phyloP scores from a whole-genome alignment of 2,113 vertebrate species.

The Perca flavescens region DNA sequence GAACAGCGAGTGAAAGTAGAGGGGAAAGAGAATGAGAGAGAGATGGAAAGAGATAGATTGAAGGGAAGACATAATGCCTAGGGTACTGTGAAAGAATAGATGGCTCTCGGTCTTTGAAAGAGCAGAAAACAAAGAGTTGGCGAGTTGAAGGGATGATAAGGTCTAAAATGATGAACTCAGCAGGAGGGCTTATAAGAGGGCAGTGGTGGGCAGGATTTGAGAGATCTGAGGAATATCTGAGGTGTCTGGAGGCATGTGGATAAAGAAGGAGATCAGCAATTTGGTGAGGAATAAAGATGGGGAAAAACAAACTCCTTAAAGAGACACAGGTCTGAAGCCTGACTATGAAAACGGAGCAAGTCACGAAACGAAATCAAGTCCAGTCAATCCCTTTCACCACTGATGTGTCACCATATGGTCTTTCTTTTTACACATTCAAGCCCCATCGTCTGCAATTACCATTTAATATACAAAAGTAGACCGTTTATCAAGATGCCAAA shows the following conservation, averaged over 20 bases:
- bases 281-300: slow-evolving; percentile 42
- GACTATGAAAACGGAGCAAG: slow-evolving; percentile 26
- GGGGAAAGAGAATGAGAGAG: slow-evolving; percentile 15
- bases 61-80: slow-evolving; percentile 47
- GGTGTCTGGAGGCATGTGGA: slow-evolving; percentile 39
- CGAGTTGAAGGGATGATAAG: slow-evolving; percentile 62
- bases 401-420: slow-evolving; percentile 15
- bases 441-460: slow-evolving; percentile 12
- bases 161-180: slow-evolving; percentile 67
- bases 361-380: slow-evolving; percentile 16
- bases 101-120: slow-evolving; percentile 47
- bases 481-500: slow-evolving; percentile 39
- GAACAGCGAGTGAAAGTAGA: slow-evolving; percentile 48
- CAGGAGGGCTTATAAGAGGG: slow-evolving; percentile 51
- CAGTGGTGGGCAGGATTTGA: slow-evolving; percentile 43
- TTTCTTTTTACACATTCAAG: background rate
- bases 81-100: slow-evolving; percentile 55
- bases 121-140: slow-evolving; percentile 59
- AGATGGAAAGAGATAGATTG: slow-evolving; percentile 45
- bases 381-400: slow-evolving; percentile 6
- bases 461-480: slow-evolving; percentile 18
- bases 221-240: slow-evolving; percentile 45
- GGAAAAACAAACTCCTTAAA: slow-evolving; percentile 33
- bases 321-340: slow-evolving; percentile 12
- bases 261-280: slow-evolving; percentile 43